Conservation (phyloP, 2,888 invertebrate species). For the Coelopa pilipes region DNA sequence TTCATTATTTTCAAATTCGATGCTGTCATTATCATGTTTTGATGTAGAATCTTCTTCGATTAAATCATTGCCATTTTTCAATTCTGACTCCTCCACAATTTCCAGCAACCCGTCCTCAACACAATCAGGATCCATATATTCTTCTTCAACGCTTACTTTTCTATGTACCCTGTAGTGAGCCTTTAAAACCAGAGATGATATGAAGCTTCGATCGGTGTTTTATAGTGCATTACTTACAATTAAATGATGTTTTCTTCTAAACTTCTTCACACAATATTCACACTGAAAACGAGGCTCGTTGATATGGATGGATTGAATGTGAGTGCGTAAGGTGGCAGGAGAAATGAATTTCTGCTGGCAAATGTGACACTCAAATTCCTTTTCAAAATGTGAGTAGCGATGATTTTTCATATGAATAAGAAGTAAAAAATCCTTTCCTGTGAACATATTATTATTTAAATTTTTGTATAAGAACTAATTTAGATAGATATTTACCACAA, state of each 20-base stretch:
- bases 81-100: no score
- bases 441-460: background rate
- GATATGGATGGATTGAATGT: constrained; percentile 52
- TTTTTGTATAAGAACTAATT: background rate
- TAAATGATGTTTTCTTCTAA: constrained; percentile 56
- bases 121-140: background rate
- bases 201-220: no score
- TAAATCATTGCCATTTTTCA: no score
- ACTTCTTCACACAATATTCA: constrained; percentile 50
- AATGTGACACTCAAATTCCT: constrained; percentile 51
- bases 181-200: constrained; percentile 41
- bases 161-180: constrained; percentile 49
- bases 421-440: constrained; percentile 53
- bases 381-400: constrained; percentile 52
- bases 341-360: constrained; percentile 54
- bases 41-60: no score
- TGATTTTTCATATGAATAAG: constrained; percentile 56
- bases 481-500: constrained; percentile 47
- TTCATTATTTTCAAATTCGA: no score
- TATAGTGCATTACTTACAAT: constrained; percentile 39
- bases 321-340: constrained; percentile 53
- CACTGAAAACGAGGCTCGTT: constrained; percentile 51
- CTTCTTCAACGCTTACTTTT: constrained; percentile 29
- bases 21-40: no score
- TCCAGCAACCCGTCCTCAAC: background rate